Evolutionary conservation across 1,140 invertebrate species (phyloP).

Genomic region (Agrilus planipennis): DNA sequence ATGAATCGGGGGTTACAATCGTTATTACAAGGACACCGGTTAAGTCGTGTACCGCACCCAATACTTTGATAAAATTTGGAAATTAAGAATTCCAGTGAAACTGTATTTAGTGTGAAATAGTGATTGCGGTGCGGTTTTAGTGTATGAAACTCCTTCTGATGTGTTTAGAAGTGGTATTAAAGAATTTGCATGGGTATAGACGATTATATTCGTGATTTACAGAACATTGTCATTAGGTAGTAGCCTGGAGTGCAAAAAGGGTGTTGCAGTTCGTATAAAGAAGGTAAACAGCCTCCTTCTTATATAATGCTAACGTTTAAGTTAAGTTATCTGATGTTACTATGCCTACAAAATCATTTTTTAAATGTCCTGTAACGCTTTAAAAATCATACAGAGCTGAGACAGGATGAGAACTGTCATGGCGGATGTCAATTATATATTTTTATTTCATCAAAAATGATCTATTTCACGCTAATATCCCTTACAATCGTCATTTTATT

Average conservation of each 20-base stretch:
- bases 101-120: constrained; percentile 14
- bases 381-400: neutral
- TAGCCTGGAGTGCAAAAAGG: constrained; percentile 11
- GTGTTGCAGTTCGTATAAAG: constrained; percentile 8
- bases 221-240: constrained; percentile 16
- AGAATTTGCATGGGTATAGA: constrained; percentile 25
- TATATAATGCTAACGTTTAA: neutral
- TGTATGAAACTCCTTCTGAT: constrained; percentile 15
- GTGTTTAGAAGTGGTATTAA: constrained; percentile 20
- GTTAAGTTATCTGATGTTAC: neutral
- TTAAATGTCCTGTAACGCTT: neutral
- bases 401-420: constrained; percentile 20
- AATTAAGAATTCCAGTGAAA: constrained; percentile 4
- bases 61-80: constrained; percentile 11
- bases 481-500: neutral
- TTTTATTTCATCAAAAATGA: constrained; percentile 5
- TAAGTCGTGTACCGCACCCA: constrained; percentile 22
- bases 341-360: neutral
- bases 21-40: constrained; percentile 29
- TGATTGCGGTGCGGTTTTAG: constrained; percentile 14
- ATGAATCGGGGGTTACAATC: constrained; percentile 27
- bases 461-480: neutral
- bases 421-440: constrained; percentile 27
- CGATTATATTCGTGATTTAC: constrained; percentile 29
- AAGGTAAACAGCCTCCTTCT: no score